These are phyloP conservation scores for Morus bassanus DNA, from an alignment of 2,797 vertebrate species.

Conservation along the genomic window DNA sequence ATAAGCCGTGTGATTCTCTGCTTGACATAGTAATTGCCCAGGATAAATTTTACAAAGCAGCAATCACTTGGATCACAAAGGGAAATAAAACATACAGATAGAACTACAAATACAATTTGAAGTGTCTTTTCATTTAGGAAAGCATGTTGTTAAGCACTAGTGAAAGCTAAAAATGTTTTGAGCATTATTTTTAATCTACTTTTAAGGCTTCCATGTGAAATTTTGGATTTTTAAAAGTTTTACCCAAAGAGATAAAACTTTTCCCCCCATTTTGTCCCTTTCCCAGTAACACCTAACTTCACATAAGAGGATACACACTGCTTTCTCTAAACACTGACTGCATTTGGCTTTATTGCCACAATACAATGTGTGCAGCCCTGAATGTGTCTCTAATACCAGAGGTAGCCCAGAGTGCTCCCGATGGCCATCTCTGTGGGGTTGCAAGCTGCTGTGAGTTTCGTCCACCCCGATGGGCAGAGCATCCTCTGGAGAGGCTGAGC, in stretches of 20 bases:
- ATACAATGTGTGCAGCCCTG: fast-evolving
- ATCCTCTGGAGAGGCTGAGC: not conserved
- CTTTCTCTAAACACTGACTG: fast-evolving
- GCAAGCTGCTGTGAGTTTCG: fast-evolving
- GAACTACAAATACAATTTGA: not conserved
- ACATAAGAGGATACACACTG: fast-evolving
- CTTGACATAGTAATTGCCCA: not conserved
- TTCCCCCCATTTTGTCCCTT: fast-evolving
- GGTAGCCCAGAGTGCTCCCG: no score
- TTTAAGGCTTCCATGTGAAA: not conserved
- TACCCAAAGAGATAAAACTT: not conserved
- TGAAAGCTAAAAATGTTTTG: not conserved
- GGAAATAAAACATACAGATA: not conserved
- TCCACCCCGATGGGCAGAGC: fast-evolving
- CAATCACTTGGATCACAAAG: not conserved
- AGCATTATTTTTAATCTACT: not conserved
- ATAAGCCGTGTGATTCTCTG: not conserved
- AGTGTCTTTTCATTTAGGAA: not conserved
- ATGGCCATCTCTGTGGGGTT: not conserved
- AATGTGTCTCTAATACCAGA: fast-evolving
- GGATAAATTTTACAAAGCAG: not conserved
- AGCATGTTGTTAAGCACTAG: not conserved
- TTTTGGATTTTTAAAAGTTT: not conserved
- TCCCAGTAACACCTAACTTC: not conserved
- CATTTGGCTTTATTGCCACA: not conserved